phyloP scores from a whole-genome alignment of 2,113 vertebrate species.

The Vulpes lagopus region DNA sequence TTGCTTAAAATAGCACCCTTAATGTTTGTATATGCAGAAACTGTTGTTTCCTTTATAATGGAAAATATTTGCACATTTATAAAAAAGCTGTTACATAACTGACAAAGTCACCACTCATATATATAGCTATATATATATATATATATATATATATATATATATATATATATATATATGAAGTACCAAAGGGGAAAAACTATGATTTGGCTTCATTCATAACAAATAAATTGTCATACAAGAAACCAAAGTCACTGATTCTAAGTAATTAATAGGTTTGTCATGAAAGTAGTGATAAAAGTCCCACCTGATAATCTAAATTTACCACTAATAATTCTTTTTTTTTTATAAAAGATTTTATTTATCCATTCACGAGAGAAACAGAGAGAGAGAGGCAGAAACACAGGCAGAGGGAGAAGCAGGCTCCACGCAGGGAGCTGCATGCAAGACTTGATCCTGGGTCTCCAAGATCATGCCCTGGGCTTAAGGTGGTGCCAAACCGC shows the following conservation, averaged over 20 bases:
- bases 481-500: too few relatives aligned
- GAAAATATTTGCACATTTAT: conserved; percentile 5
- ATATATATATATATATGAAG: not conserved
- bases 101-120: not conserved
- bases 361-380: too few relatives aligned
- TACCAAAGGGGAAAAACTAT: not conserved
- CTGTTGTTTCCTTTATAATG: not conserved
- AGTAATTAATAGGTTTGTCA: not conserved
- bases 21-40: not conserved
- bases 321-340: not conserved
- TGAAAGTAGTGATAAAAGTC: not conserved
- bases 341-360: too few relatives aligned
- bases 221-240: not conserved
- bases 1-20: not conserved
- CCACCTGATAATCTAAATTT: not conserved
- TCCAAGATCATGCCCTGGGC: too few relatives aligned
- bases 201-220: not conserved
- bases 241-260: not conserved
- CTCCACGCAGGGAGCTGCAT: too few relatives aligned
- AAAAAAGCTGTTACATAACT: not conserved
- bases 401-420: too few relatives aligned
- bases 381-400: too few relatives aligned
- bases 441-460: too few relatives aligned
- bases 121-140: not conserved
- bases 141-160: not conserved